Evolutionary conservation across 1,140 invertebrate genomes (phyloP).

Genomic region (Drosophila rufa): DNA sequence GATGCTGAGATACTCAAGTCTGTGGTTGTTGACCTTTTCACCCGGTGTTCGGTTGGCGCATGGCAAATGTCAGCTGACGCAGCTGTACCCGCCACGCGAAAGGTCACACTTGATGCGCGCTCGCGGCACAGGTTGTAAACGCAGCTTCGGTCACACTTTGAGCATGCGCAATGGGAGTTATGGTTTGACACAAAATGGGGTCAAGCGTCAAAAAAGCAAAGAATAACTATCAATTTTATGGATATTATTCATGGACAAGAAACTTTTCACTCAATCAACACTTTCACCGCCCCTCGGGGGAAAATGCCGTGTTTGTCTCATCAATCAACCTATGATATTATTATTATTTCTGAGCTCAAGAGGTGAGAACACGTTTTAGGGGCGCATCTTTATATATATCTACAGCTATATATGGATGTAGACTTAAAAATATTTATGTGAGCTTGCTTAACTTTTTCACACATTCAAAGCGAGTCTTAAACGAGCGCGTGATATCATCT

Average conservation of each 20-base stretch:
- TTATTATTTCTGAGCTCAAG: constrained; percentile 14
- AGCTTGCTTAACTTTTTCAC: constrained; percentile 37
- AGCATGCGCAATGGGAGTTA: constrained; percentile 52
- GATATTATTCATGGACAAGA: constrained; percentile 13
- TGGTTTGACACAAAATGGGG: constrained; percentile 19
- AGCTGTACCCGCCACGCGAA: constrained; percentile 26
- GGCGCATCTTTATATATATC: not conserved
- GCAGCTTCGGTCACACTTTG: constrained; percentile 43
- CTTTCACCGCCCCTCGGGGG: constrained; percentile 24
- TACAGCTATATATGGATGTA: constrained; percentile 1
- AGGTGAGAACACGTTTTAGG: constrained; percentile 55
- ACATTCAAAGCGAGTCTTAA: constrained; percentile 30
- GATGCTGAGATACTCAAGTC: constrained; percentile 16
- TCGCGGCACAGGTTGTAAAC: constrained; percentile 5
- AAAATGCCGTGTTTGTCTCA: constrained; percentile 21
- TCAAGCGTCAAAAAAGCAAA: constrained; percentile 31
- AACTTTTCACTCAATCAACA: constrained; percentile 28
- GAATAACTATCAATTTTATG: constrained; percentile 38
- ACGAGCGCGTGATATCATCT: constrained; percentile 58
- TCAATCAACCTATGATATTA: constrained; percentile 45
- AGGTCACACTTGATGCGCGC: constrained; percentile 45
- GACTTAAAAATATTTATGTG: constrained; percentile 7
- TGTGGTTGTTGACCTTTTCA: constrained; percentile 36
- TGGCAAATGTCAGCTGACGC: constrained; percentile 41
- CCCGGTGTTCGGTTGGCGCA: constrained; percentile 29